Evolutionary conservation across 1,140 invertebrate species (phyloP).

Genomic region (Acromyrmex charruanus): DNA sequence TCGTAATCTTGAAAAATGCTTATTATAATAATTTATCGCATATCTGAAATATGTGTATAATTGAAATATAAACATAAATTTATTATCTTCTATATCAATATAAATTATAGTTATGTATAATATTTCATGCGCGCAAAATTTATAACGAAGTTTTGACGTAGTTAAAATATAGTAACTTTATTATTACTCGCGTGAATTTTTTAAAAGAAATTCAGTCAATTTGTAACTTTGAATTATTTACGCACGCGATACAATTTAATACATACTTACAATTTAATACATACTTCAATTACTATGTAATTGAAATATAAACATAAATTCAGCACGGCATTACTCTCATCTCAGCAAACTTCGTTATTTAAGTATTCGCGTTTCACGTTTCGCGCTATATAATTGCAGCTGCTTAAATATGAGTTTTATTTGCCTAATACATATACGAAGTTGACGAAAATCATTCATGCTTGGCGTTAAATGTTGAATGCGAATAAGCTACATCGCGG

Average conservation of each 20-base stretch:
- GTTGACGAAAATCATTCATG: conserved; percentile 33
- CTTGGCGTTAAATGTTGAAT: conserved; percentile 43
- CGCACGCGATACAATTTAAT: background rate
- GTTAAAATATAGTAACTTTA: background rate
- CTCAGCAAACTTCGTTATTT: conserved; percentile 17
- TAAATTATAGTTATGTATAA: background rate
- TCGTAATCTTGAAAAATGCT: background rate
- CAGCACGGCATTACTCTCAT: background rate
- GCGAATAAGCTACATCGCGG: conserved; percentile 42
- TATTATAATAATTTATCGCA: background rate
- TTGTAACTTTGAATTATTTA: background rate
- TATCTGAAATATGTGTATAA: background rate
- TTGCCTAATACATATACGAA: background rate
- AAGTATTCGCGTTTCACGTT: background rate
- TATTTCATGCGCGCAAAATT: background rate
- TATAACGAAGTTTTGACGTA: background rate
- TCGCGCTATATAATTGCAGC: background rate
- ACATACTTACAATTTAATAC: background rate
- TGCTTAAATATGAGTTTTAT: conserved; percentile 20
- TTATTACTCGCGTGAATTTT: background rate
- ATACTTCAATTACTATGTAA: background rate
- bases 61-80: background rate
- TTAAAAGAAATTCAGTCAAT: background rate
- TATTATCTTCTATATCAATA: background rate
- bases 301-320: background rate